Conservation (phyloP, 1,140 invertebrate species). For the Drosophila obscura region DNA sequence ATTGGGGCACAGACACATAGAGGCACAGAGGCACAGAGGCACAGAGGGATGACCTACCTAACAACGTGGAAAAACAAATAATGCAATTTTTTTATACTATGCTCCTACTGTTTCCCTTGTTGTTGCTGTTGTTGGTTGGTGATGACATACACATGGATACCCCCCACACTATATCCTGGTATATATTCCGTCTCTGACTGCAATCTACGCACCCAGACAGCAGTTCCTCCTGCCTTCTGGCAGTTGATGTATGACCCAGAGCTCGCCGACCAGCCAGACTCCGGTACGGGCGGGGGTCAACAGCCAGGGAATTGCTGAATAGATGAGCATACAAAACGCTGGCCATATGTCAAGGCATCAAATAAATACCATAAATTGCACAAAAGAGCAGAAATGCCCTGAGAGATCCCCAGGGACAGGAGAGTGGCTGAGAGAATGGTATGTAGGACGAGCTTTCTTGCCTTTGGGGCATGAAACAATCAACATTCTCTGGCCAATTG, state of each 20-base stretch:
- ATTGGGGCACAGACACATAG: constrained; percentile 19
- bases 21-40: constrained; percentile 1
- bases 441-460: constrained; percentile 8
- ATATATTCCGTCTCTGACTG: constrained; percentile 15
- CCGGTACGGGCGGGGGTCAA: constrained; percentile 43
- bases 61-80: constrained; percentile 69
- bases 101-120: neutral
- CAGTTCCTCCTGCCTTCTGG: constrained; percentile 19
- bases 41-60: constrained; percentile 27
- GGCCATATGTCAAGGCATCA: constrained; percentile 70
- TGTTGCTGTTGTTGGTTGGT: constrained; percentile 25
- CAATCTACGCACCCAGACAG: constrained; percentile 42
- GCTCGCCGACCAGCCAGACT: constrained; percentile 3
- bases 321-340: constrained; percentile 71
- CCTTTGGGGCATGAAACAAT: constrained; percentile 26
- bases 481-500: constrained; percentile 30
- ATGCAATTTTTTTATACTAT: constrained; percentile 64
- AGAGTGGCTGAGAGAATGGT: neutral
- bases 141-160: constrained; percentile 55
- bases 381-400: constrained; percentile 18
- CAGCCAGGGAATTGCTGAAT: constrained; percentile 58
- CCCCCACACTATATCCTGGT: neutral
- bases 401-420: no score
- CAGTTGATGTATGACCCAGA: constrained; percentile 64
- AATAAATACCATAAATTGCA: constrained; percentile 77